These are phyloP conservation scores for Cottus gobio DNA, from an alignment of 2,113 vertebrate genomes.

Conservation along the genomic window DNA sequence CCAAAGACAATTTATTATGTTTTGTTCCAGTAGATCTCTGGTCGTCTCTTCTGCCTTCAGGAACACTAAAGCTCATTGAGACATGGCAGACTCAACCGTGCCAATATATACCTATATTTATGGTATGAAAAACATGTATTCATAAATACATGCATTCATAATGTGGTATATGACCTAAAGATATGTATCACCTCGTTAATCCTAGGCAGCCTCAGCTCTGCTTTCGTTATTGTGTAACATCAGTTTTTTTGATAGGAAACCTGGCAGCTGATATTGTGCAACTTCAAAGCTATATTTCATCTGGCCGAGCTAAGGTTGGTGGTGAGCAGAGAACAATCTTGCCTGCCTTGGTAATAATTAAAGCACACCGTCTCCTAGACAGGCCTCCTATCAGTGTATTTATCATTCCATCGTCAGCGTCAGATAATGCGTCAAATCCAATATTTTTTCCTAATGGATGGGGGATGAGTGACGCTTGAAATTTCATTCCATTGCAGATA, in stretches of 20 bases:
- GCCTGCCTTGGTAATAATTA: constrained; percentile 49
- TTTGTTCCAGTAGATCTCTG: constrained; percentile 52
- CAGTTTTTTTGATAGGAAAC: constrained; percentile 30
- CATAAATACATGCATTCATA: neutral
- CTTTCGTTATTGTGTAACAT: constrained; percentile 25
- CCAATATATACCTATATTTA: constrained; percentile 60
- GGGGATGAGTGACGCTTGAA: constrained; percentile 40
- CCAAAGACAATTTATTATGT: constrained; percentile 65
- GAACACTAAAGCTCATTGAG: constrained; percentile 77
- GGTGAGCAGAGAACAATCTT: constrained; percentile 19
- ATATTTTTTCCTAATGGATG: constrained; percentile 37
- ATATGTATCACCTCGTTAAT: constrained; percentile 42
- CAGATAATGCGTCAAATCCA: constrained; percentile 54
- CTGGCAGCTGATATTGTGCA: constrained; percentile 35
- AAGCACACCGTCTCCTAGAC: constrained; percentile 19
- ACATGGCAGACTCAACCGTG: constrained; percentile 46
- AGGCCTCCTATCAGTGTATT: constrained; percentile 35
- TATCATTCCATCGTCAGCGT: constrained; percentile 39
- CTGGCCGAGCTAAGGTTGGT: constrained; percentile 1
- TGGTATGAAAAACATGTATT: constrained; percentile 23
- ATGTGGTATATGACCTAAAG: constrained; percentile 38
- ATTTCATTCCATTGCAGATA: constrained; percentile 41
- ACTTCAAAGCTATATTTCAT: constrained; percentile 48
- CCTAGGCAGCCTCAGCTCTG: neutral
- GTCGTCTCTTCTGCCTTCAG: constrained; percentile 48